Evolutionary conservation across 2,797 vertebrate species (phyloP).

Genomic region (Enteromius afrohamiltoni): DNA sequence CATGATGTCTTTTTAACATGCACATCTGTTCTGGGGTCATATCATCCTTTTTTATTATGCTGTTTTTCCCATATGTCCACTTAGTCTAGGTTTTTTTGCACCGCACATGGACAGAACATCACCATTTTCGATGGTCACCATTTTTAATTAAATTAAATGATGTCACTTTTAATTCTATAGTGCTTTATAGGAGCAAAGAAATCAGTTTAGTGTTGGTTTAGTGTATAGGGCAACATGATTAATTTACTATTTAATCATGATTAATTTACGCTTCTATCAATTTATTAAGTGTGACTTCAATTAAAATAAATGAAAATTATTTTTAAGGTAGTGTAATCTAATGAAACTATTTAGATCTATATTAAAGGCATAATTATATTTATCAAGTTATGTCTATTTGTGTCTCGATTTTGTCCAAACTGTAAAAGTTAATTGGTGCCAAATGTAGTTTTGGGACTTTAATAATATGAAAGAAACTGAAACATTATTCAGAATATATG

Average conservation of each 20-base stretch:
- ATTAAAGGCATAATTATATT: neutral
- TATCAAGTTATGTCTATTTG: neutral
- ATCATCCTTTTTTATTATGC: neutral
- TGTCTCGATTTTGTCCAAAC: neutral
- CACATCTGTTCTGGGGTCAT: constrained; percentile 10
- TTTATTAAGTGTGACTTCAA: neutral
- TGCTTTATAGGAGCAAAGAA: neutral
- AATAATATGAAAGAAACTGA: neutral
- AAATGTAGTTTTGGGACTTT: neutral
- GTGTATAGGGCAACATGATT: neutral
- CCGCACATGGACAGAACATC: neutral
- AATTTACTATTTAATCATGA: neutral
- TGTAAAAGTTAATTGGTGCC: neutral
- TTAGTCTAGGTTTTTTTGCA: neutral
- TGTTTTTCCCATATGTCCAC: neutral
- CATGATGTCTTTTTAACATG: constrained; percentile 29
- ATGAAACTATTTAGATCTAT: neutral
- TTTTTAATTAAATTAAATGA: neutral
- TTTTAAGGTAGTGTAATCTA: neutral
- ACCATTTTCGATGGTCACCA: neutral
- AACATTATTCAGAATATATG: neutral
- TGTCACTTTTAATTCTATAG: neutral
- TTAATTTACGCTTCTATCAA: neutral
- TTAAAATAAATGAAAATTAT: no score
- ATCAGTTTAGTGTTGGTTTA: neutral